phyloP scores from a whole-genome alignment of 23 tunicate species.

The Ciona savignyi region DNA sequence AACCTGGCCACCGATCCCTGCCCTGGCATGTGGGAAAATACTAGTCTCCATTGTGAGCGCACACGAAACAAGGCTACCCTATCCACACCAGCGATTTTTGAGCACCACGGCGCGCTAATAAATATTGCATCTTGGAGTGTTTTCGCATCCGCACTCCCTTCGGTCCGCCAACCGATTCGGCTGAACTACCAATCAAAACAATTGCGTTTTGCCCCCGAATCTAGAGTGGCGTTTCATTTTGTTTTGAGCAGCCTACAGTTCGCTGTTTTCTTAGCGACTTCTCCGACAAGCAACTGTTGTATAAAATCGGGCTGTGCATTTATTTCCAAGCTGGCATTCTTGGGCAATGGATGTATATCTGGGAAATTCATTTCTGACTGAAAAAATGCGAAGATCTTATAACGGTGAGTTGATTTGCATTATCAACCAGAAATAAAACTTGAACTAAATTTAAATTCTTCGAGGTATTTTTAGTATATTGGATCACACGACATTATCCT shows the following conservation, averaged over 20 bases:
- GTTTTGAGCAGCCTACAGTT: neutral
- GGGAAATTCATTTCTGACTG: neutral
- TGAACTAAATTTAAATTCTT: no score
- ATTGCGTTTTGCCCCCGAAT: neutral
- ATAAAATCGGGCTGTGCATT: neutral
- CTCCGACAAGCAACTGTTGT: neutral
- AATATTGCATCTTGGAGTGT: slow-evolving; percentile 14
- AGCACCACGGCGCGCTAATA: neutral
- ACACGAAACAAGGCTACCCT: neutral
- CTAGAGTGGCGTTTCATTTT: neutral
- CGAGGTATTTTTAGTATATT: no score
- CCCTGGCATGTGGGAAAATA: neutral
- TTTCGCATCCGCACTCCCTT: slow-evolving; percentile 9
- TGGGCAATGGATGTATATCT: neutral
- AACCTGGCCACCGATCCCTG: neutral
- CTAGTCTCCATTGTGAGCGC: neutral
- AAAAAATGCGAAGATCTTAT: neutral
- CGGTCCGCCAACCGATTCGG: neutral
- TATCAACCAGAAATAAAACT: no score
- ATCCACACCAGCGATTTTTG: neutral
- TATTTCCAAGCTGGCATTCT: neutral
- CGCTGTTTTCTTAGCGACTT: neutral
- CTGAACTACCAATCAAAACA: neutral
- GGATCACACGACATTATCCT: no score
- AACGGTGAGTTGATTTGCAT: neutral